phyloP scores from a whole-genome alignment of 2,888 invertebrate genomes.

The Neoaliturus tenellus region DNA sequence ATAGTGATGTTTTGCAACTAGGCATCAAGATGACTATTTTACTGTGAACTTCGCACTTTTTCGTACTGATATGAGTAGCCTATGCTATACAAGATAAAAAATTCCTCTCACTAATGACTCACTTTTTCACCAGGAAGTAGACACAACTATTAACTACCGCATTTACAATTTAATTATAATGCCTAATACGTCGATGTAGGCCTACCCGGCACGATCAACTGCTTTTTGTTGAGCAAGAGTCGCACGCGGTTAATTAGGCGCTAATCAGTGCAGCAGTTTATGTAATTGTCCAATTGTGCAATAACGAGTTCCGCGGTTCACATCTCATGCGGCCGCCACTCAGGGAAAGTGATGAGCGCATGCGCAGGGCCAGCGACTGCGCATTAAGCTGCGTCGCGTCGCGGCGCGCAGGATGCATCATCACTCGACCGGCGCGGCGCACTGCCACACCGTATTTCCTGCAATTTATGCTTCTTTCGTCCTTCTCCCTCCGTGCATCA shows the following conservation, averaged over 20 bases:
- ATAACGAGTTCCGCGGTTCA: neutral
- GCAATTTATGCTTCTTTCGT: no score
- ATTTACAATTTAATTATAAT: neutral
- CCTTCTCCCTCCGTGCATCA: no score
- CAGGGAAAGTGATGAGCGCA: constrained; percentile 7
- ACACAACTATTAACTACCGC: neutral
- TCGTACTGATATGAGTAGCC: no score
- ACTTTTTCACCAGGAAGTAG: neutral
- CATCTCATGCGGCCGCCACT: neutral
- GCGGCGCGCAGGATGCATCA: neutral
- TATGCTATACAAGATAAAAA: no score
- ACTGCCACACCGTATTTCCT: no score
- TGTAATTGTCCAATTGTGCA: constrained; percentile 31
- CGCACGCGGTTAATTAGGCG: neutral
- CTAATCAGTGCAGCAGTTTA: constrained; percentile 24
- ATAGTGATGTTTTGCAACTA: no score
- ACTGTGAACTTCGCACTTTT: no score
- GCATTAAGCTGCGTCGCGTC: neutral
- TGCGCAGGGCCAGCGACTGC: neutral
- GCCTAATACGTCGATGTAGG: no score
- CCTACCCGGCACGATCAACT: neutral
- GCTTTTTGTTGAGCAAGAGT: constrained; percentile 6
- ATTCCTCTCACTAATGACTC: no score
- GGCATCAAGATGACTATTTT: no score
- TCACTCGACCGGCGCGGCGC: no score